These are phyloP conservation scores for Syngnathus rostellatus DNA, from an alignment of 2,797 vertebrate genomes.

Conservation along the genomic window DNA sequence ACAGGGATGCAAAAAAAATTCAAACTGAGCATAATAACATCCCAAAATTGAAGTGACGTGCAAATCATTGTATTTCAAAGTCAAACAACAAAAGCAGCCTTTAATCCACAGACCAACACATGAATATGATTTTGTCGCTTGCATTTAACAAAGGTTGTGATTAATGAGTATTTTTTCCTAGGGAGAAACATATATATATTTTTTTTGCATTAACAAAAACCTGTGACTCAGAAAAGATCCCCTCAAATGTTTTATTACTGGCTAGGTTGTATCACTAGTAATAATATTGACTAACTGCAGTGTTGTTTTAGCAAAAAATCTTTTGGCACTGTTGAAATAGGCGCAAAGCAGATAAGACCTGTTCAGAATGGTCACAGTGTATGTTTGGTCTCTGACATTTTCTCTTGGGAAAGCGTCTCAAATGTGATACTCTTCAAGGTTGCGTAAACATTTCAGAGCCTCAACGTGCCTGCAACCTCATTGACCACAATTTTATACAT, in stretches of 20 bases:
- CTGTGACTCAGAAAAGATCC: background rate
- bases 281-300: background rate
- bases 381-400: constrained; percentile 14
- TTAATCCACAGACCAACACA: background rate
- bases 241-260: background rate
- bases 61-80: background rate
- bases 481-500: background rate
- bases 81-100: background rate
- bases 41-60: background rate
- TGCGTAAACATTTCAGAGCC: constrained; percentile 33
- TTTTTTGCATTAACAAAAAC: background rate
- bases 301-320: background rate
- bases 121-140: background rate
- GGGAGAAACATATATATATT: background rate
- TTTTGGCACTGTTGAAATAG: background rate
- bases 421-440: constrained; percentile 20
- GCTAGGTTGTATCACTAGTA: background rate
- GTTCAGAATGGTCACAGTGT: background rate
- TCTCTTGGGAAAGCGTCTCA: constrained; percentile 3
- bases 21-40: constrained; percentile 6
- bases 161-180: no score
- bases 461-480: no score
- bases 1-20: background rate
- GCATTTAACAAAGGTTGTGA: background rate
- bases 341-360: background rate